These are phyloP conservation scores for Eulimnadia texana DNA, from an alignment of 1,140 invertebrate species.

Conservation along the genomic window DNA sequence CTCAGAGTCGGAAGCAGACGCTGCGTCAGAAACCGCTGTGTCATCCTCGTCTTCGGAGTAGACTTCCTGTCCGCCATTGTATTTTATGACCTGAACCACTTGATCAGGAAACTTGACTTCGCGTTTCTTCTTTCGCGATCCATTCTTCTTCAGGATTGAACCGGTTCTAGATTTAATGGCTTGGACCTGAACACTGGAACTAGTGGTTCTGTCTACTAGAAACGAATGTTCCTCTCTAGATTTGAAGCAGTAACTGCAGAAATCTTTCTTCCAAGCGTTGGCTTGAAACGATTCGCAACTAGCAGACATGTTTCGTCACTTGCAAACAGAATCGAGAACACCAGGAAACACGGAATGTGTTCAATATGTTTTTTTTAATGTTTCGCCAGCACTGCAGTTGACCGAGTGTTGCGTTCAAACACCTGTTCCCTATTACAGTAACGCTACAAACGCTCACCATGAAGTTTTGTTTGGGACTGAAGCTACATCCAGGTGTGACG, in stretches of 20 bases:
- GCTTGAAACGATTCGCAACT: constrained; percentile 82
- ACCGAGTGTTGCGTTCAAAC: too few relatives aligned
- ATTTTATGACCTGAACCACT: constrained; percentile 56
- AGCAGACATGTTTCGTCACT: constrained; percentile 50
- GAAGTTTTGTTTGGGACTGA: background rate
- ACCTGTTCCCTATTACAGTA: too few relatives aligned
- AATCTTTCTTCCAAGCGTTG: constrained; percentile 89
- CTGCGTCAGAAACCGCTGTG: background rate
- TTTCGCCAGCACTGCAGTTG: too few relatives aligned
- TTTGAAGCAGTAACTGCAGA: constrained; percentile 88
- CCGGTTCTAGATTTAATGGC: background rate
- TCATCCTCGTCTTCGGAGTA: constrained; percentile 40
- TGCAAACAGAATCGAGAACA: too few relatives aligned
- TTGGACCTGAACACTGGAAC: too few relatives aligned
- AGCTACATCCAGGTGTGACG: background rate
- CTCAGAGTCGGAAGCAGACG: background rate
- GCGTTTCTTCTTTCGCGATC: background rate
- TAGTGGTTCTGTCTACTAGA: too few relatives aligned
- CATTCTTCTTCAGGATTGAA: background rate
- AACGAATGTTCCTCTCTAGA: constrained; percentile 70
- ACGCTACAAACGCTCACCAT: background rate
- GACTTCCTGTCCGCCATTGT: constrained; percentile 51
- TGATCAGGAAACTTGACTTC: background rate
- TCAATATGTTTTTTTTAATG: too few relatives aligned
- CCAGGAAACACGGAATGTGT: too few relatives aligned